Percentiles rank a stretch among this genome's conserved stretches.
Conservation (phyloP, 2,888 invertebrate species). For the Sphaerophoria rueppellii region DNA sequence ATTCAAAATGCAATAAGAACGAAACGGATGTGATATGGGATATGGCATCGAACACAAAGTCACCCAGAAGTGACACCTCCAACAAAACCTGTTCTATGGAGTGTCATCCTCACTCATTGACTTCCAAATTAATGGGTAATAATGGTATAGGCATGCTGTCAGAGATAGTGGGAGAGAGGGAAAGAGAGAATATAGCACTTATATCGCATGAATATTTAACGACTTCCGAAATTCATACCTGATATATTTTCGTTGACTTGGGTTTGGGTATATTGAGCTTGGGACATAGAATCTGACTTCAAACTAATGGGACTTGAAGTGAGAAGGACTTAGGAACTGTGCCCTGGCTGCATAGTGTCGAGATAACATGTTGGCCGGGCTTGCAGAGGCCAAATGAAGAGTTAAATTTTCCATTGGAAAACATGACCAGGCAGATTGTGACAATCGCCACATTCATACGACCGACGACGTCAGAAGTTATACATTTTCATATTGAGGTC, state of each 20-base stretch:
- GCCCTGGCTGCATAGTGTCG: constrained; percentile 31
- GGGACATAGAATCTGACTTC: background rate
- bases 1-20: constrained; percentile 53
- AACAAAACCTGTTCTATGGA: constrained; percentile 29
- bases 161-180: background rate
- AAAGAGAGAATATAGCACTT: constrained; percentile 41
- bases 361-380: constrained; percentile 49
- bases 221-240: constrained; percentile 52
- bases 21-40: constrained; percentile 15
- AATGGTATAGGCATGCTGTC: constrained; percentile 58
- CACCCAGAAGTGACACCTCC: constrained; percentile 30
- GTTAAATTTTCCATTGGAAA: constrained; percentile 59
- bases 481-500: constrained; percentile 43
- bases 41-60: background rate
- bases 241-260: background rate
- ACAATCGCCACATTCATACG: constrained; percentile 38
- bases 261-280: constrained; percentile 1
- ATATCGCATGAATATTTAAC: constrained; percentile 68
- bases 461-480: constrained; percentile 15
- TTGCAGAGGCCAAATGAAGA: constrained; percentile 54
- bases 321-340: background rate
- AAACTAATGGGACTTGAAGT: constrained; percentile 13
- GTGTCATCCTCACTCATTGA: constrained; percentile 54
- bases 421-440: constrained; percentile 49
- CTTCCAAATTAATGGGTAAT: constrained; percentile 60